Evolutionary conservation across 2,888 invertebrate genomes (phyloP).

Genomic region (Branchellion lobata): DNA sequence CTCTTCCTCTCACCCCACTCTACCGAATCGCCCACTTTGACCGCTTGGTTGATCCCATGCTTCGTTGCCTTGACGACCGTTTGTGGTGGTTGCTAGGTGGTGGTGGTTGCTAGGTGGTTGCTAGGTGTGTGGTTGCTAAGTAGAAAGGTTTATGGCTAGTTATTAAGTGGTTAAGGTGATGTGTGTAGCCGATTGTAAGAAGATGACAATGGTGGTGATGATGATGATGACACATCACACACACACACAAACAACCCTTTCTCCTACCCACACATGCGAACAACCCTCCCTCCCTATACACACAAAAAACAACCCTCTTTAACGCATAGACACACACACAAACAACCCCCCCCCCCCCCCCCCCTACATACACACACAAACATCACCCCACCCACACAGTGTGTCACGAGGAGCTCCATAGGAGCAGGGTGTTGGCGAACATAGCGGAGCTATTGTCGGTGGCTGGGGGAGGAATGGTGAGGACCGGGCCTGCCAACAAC

Average conservation of each 20-base stretch:
- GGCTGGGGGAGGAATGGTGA: slow-evolving; percentile 61
- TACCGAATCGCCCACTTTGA: slow-evolving; percentile 2
- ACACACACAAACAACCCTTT: not conserved
- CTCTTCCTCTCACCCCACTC: not conserved
- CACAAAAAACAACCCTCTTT: not conserved
- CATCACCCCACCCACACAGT: slow-evolving; percentile 1
- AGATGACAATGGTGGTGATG: too few species aligned
- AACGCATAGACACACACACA: not conserved
- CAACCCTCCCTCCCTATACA: not conserved
- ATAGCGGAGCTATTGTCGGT: slow-evolving; percentile 63
- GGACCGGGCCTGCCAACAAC: slow-evolving; percentile 65
- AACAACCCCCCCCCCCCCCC: not conserved
- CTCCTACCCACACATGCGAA: too few species aligned
- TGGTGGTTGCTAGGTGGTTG: too few species aligned
- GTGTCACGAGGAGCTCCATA: not conserved
- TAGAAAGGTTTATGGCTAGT: too few species aligned
- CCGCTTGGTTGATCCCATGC: not conserved
- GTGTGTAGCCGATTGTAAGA: too few species aligned
- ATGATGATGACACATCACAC: not conserved
- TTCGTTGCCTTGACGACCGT: not conserved
- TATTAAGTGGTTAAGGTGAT: too few species aligned
- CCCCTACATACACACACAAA: not conserved
- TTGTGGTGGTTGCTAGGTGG: too few species aligned
- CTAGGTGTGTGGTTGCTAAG: too few species aligned
- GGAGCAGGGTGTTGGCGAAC: slow-evolving; percentile 62